Base-by-base conservation (phyloP, 2,797 vertebrate genomes). In the Pempheris klunzingeri region DNA sequence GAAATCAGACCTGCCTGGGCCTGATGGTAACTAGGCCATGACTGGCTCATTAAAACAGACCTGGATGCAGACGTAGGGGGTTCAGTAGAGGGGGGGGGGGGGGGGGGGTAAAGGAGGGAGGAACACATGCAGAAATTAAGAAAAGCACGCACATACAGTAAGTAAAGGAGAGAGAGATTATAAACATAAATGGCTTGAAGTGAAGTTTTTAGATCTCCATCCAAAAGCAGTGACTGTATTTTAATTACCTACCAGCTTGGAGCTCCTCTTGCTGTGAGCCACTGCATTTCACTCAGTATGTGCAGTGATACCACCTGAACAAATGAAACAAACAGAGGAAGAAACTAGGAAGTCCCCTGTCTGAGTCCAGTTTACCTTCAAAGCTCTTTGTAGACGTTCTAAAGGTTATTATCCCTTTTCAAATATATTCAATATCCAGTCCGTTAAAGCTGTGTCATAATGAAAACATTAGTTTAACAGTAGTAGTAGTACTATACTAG, bases 1-100 rank as follows among this genome's bases (percentile, higher is more conserved):
- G 60, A 60, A 78, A 43, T 81, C 70, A 61, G 76, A 87, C 84
- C 41, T 71, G 84, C 73, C 32, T 0, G 47, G 70, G 32, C 82
- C 63, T 71, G 77, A 72, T 22, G 77, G n/a, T 52, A 54, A 80
- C 32, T 5, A 70, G 72, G 44, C 75, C 26, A 9, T 1, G 70
- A 53, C 38, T 24, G 70, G 44, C 65, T 83, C 70, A 50, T 70
- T 77, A 71, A 57, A 46, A 43, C 47, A 68, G 39, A 67, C 18
- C 59, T 44, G 28, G 10, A 26, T 28, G 5, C 17, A 50, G 49
- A 67, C 30, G 61, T 5, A 4, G 36, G 43, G 1, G 26, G 9
- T n/a, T n/a, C n/a, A n/a, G 54, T 3, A 6, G n/a, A 14, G 3
- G 66, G 18, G 24, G 12, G 5, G 44, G 22, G 18, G 47, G 28